These are phyloP conservation scores for Volucella inanis DNA, from an alignment of 2,888 invertebrate genomes.

Conservation along the genomic window DNA sequence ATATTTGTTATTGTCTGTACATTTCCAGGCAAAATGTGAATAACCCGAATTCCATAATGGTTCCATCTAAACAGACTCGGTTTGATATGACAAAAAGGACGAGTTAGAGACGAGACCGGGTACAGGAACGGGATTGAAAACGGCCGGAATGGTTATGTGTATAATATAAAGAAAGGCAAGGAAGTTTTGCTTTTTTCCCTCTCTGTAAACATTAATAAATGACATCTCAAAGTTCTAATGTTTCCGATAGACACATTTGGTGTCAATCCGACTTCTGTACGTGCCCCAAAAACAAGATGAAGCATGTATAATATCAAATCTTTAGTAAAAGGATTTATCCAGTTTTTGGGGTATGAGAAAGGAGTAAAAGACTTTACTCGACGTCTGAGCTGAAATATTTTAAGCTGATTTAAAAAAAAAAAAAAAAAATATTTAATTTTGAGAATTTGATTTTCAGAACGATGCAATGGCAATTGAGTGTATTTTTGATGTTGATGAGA, in stretches of 20 bases:
- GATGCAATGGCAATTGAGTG: slow-evolving; percentile 28
- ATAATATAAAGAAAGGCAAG: slow-evolving; percentile 30
- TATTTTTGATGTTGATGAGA: slow-evolving; percentile 1
- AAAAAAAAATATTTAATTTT: not conserved
- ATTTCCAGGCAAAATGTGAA: slow-evolving; percentile 41
- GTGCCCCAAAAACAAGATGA: slow-evolving; percentile 1
- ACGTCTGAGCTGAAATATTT: slow-evolving; percentile 9
- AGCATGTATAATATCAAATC: slow-evolving; percentile 2
- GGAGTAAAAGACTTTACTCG: not conserved
- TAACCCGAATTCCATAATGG: slow-evolving; percentile 61
- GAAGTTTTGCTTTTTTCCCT: slow-evolving; percentile 14
- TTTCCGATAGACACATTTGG: slow-evolving; percentile 41
- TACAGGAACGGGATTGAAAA: not conserved
- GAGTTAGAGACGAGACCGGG: not conserved
- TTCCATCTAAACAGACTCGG: slow-evolving; percentile 7
- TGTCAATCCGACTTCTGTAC: slow-evolving; percentile 35
- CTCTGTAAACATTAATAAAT: slow-evolving; percentile 45
- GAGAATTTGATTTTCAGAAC: not conserved
- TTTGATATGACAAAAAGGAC: not conserved
- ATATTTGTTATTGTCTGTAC: slow-evolving; percentile 64
- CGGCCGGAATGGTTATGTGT: not conserved
- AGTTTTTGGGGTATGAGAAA: not conserved
- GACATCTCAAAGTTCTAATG: slow-evolving; percentile 26
- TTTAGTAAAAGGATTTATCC: slow-evolving; percentile 3
- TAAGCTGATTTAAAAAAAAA: slow-evolving; percentile 8